Base-by-base conservation (phyloP, 2,888 invertebrate genomes). In the Hecatera dysodea region DNA sequence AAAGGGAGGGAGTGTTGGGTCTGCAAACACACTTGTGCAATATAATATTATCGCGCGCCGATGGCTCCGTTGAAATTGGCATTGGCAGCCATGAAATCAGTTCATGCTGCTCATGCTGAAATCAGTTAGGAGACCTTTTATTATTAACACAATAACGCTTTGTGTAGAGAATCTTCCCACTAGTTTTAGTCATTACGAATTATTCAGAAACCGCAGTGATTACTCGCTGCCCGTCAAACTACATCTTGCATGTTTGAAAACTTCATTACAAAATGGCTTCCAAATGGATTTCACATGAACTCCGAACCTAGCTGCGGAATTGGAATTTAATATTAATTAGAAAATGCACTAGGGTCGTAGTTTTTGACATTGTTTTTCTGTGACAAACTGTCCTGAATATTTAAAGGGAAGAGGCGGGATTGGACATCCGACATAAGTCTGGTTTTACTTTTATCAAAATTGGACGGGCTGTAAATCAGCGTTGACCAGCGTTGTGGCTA, bases 241-340 rank as follows among this genome's bases (percentile, higher is more conserved):
- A 52, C 55, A 57, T 64, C 59, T 59, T 80, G 69, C 67, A 77
- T 67, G 39, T 67, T 68, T 80, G 64, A 80, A 79, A 80, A 64
- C 57, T 72, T 72, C 64, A 79, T 77, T 72, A 62, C 67, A 42
- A 62, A 72, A 77, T 67, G 71, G 55, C 42, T 59, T 19, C 53
- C 39, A 66, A 69, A 75, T 52, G 22, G 55, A 70, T 61, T 61
- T 36, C 46, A 61, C 52, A 42, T 53, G 53, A 64, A 61, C 53
- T 44, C 42, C 12, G 46, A 42, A 57, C 53, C 66, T 44, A 17
- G 24, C 52, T 19, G 7, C 71, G 36, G 69, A 75, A 81, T 81
- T 80, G 80, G 75, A 81, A 67, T 81, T 81, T 65, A 82, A 72
- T 75, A 81, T 81, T 82, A 80, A 81, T 82, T 69, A 69, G 64